These are phyloP conservation scores for Orius insidiosus DNA, from an alignment of 1,140 invertebrate species.

Conservation along the genomic window DNA sequence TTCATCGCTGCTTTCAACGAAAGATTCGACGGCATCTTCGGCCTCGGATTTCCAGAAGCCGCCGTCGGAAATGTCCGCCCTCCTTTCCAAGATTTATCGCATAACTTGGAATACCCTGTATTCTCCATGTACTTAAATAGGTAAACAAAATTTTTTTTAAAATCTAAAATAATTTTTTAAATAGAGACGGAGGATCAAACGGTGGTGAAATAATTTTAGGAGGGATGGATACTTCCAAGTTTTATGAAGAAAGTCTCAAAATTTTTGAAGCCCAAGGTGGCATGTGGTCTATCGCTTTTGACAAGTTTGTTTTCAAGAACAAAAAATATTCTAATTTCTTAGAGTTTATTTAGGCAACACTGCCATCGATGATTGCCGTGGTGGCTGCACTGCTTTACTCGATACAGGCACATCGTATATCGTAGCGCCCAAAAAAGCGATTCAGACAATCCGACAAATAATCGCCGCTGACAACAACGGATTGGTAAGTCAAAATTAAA, in stretches of 20 bases:
- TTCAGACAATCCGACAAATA: too few relatives aligned
- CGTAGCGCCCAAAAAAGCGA: too few relatives aligned
- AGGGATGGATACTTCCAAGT: neutral
- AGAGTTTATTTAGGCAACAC: neutral
- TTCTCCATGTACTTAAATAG: neutral
- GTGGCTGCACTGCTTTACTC: too few relatives aligned
- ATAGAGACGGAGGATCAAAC: neutral
- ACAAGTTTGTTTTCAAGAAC: neutral
- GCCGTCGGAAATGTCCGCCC: neutral
- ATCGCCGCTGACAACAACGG: too few relatives aligned
- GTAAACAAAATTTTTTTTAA: neutral
- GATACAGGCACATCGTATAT: too few relatives aligned
- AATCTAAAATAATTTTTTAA: neutral
- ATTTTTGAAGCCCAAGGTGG: neutral
- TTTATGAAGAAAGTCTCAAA: neutral
- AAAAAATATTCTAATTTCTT: neutral
- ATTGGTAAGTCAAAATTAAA: too few relatives aligned
- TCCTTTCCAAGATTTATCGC: neutral
- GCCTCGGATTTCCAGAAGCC: neutral
- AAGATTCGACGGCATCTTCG: neutral
- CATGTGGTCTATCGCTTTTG: neutral
- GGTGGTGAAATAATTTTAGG: neutral
- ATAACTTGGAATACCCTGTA: neutral
- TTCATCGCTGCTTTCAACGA: constrained; percentile 1
- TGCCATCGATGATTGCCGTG: too few relatives aligned